Evolutionary conservation across 2,888 invertebrate species (phyloP).

Genomic region (Eupeodes latifasciatus): DNA sequence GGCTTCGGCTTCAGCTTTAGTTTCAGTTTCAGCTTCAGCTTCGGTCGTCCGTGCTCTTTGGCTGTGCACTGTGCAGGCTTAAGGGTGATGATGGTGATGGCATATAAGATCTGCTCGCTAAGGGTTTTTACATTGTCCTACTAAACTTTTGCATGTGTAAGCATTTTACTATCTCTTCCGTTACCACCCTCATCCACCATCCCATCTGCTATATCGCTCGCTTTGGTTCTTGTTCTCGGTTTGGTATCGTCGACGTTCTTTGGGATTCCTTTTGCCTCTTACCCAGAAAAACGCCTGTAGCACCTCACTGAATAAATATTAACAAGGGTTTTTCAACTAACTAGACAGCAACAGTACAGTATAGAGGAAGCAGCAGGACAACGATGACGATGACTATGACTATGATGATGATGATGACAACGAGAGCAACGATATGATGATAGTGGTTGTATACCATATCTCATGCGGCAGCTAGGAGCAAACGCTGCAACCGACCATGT

Average conservation of each 20-base stretch:
- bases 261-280: constrained; percentile 16
- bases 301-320: constrained; percentile 68
- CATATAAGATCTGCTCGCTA: constrained; percentile 25
- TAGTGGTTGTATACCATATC: not conserved
- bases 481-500: constrained; percentile 49
- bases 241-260: constrained; percentile 9
- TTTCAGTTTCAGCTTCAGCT: too few relatives aligned
- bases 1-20: not conserved
- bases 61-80: not conserved
- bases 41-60: not conserved
- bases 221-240: not conserved
- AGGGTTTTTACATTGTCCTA: constrained; percentile 52
- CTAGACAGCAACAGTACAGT: constrained; percentile 35
- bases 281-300: constrained; percentile 48
- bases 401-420: constrained; percentile 38
- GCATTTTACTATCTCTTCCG: constrained; percentile 45
- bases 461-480: not conserved
- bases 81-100: constrained; percentile 5
- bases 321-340: constrained; percentile 66
- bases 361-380: constrained; percentile 20
- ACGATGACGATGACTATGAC: constrained; percentile 6
- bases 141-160: constrained; percentile 55
- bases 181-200: constrained; percentile 1
- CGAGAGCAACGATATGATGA: constrained; percentile 30
- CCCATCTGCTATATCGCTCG: not conserved